phyloP scores from a whole-genome alignment of 2,113 vertebrate genomes.

The Oreochromis tanganicae region DNA sequence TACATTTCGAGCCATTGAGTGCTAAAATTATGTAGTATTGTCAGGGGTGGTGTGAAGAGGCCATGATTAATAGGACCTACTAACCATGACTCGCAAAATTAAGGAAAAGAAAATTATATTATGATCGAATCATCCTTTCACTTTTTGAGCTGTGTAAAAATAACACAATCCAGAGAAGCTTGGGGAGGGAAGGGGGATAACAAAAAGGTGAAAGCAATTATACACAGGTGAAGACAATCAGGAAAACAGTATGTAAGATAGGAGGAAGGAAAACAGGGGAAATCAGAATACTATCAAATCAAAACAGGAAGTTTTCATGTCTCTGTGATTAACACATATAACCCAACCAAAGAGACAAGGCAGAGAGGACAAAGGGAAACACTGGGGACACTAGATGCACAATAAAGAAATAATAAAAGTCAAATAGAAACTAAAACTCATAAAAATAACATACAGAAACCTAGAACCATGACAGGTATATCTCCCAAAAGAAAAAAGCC shows the following conservation, averaged over 20 bases:
- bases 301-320: neutral
- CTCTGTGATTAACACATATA: neutral
- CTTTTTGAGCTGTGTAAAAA: neutral
- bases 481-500: neutral
- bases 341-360: neutral
- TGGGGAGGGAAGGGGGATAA: neutral
- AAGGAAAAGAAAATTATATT: neutral
- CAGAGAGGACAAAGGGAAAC: neutral
- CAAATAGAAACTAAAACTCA: neutral
- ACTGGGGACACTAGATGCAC: neutral
- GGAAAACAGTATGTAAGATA: neutral
- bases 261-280: neutral
- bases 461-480: neutral
- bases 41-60: neutral
- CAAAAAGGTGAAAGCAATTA: neutral
- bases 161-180: neutral
- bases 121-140: no score
- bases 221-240: neutral
- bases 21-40: neutral
- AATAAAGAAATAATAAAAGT: neutral
- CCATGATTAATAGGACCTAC: no score
- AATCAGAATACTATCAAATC: neutral
- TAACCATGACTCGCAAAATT: neutral
- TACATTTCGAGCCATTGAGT: neutral
- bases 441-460: neutral